These are phyloP conservation scores for Drosophila formosana DNA, from an alignment of 2,888 invertebrate species.

Conservation along the genomic window DNA sequence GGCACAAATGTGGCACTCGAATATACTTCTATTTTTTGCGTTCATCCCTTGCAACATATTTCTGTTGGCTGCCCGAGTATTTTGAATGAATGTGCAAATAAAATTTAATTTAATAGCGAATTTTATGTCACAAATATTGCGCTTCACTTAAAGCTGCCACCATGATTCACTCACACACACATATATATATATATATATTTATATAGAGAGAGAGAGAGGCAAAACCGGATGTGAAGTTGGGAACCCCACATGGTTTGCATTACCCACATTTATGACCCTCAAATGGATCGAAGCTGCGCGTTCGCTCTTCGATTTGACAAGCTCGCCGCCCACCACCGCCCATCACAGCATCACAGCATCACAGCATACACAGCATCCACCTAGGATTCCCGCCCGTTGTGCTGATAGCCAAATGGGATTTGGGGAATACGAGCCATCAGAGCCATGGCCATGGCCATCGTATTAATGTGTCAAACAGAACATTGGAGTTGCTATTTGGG, in stretches of 20 bases:
- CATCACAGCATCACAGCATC: background rate
- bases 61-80: conserved; percentile 42
- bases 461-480: conserved; percentile 66
- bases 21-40: conserved; percentile 1
- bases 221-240: background rate
- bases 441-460: conserved; percentile 26
- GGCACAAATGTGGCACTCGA: background rate
- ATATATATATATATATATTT: too few species aligned
- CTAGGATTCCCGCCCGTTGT: conserved; percentile 15
- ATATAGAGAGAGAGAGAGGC: too few species aligned
- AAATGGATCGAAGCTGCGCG: conserved; percentile 38
- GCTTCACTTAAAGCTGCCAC: conserved; percentile 55
- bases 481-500: conserved; percentile 36
- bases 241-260: conserved; percentile 24
- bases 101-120: conserved; percentile 79
- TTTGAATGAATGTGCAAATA: conserved; percentile 79
- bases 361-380: background rate
- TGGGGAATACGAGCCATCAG: conserved; percentile 57
- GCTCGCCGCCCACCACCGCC: background rate
- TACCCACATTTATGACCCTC: conserved; percentile 66
- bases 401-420: conserved; percentile 78
- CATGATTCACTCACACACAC: conserved; percentile 4
- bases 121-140: conserved; percentile 78
- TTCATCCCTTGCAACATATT: conserved; percentile 26
- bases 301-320: conserved; percentile 46